Conservation (phyloP, 2,113 vertebrate genomes). For the Zootoca vivipara region DNA sequence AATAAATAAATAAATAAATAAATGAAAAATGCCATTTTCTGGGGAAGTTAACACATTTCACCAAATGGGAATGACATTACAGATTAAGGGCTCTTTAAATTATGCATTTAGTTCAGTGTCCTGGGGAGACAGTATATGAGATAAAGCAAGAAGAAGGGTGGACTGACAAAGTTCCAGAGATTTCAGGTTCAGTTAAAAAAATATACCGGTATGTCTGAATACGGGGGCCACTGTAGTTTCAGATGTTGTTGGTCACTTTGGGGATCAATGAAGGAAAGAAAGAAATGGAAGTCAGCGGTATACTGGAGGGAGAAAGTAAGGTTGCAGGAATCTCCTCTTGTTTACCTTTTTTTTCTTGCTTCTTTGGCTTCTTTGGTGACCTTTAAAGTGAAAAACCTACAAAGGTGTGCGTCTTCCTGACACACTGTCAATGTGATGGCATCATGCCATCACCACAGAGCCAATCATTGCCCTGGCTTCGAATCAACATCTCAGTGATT, state of each 20-base stretch:
- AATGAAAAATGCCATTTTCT: slow-evolving; percentile 74
- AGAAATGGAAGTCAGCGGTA: not conserved
- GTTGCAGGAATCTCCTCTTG: not conserved
- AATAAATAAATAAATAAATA: slow-evolving; percentile 28
- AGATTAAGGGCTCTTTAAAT: slow-evolving; percentile 81
- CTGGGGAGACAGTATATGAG: slow-evolving; percentile 65
- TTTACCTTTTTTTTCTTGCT: not conserved
- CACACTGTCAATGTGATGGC: not conserved
- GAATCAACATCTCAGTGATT: too few relatives aligned
- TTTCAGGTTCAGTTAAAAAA: slow-evolving; percentile 39
- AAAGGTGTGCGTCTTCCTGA: not conserved
- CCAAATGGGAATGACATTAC: slow-evolving; percentile 78
- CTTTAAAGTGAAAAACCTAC: not conserved
- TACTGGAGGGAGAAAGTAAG: too few relatives aligned
- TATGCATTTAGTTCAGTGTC: slow-evolving; percentile 78
- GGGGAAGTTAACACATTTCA: slow-evolving; percentile 77
- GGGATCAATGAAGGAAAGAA: not conserved
- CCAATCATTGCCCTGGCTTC: too few relatives aligned
- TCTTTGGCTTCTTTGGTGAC: not conserved
- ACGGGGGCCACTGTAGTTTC: not conserved
- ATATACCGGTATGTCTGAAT: not conserved
- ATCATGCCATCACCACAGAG: too few relatives aligned
- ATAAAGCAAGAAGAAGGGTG: slow-evolving; percentile 61
- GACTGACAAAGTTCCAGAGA: slow-evolving; percentile 27
- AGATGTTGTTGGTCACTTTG: not conserved